phyloP scores from a whole-genome alignment of 2,797 vertebrate species.

The Myripristis jacobus region DNA sequence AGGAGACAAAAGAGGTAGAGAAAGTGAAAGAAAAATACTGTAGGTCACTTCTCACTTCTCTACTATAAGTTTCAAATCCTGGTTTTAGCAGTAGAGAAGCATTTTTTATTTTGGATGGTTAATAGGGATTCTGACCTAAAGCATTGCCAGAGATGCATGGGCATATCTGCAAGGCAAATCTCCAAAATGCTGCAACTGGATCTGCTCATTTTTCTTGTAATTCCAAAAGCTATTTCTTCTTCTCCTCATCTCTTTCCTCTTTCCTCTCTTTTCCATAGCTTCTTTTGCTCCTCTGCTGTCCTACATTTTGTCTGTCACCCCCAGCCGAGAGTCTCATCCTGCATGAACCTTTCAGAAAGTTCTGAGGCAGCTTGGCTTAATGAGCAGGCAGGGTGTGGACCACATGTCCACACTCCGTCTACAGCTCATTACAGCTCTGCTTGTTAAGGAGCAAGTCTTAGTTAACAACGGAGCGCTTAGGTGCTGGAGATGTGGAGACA shows the following conservation, averaged over 20 bases:
- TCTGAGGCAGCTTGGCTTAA: constrained; percentile 64
- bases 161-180: constrained; percentile 43
- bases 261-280: not conserved
- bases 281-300: constrained; percentile 34
- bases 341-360: constrained; percentile 45
- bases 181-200: constrained; percentile 25
- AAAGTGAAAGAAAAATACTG: not conserved
- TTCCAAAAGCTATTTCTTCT: constrained; percentile 35
- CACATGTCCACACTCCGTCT: constrained; percentile 53
- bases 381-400: constrained; percentile 62
- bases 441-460: constrained; percentile 40
- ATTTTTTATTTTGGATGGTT: constrained; percentile 45
- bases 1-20: not conserved
- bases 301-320: constrained; percentile 60
- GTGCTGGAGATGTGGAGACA: constrained; percentile 39
- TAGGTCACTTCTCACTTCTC: constrained; percentile 25
- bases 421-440: constrained; percentile 62
- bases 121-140: constrained; percentile 51
- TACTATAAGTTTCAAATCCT: constrained; percentile 24
- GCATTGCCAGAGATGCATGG: constrained; percentile 27
- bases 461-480: constrained; percentile 48
- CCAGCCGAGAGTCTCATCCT: constrained; percentile 51
- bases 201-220: constrained; percentile 51
- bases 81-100: constrained; percentile 15
- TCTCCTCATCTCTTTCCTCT: not conserved